These are phyloP conservation scores for Drosophila ironensis DNA, from an alignment of 1,140 invertebrate species.

Conservation along the genomic window DNA sequence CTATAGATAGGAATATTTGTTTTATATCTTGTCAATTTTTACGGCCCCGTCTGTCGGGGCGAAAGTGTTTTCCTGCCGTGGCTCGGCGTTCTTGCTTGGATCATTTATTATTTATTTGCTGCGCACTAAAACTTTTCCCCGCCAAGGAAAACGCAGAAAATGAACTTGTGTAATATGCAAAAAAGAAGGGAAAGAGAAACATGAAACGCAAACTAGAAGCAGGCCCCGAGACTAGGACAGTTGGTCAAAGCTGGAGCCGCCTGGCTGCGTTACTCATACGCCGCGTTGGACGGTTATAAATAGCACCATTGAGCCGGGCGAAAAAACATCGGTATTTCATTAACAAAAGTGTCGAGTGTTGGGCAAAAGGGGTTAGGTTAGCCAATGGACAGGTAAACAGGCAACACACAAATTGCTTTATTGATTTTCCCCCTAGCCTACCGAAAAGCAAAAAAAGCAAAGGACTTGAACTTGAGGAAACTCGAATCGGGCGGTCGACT, in stretches of 20 bases:
- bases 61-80: conserved; percentile 16
- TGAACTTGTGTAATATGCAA: conserved; percentile 58
- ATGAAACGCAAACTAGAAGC: neutral
- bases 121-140: conserved; percentile 37
- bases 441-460: neutral
- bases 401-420: conserved; percentile 29
- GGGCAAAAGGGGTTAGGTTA: neutral
- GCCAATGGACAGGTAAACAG: conserved; percentile 1
- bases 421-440: conserved; percentile 45
- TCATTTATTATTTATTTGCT: conserved; percentile 62
- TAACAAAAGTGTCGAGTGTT: conserved; percentile 33
- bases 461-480: conserved; percentile 12
- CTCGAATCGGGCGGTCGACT: neutral
- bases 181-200: conserved; percentile 9
- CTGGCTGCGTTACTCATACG: conserved; percentile 53
- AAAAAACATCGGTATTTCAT: conserved; percentile 55
- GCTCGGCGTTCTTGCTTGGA: conserved; percentile 14
- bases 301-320: conserved; percentile 18
- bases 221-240: neutral
- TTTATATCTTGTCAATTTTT: conserved; percentile 56
- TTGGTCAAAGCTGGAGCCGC: conserved; percentile 9
- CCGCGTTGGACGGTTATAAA: conserved; percentile 18
- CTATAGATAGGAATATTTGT: conserved; percentile 29
- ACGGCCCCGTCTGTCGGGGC: conserved; percentile 7
- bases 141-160: conserved; percentile 21